These are phyloP conservation scores for Hedychridium roseum DNA, from an alignment of 2,888 invertebrate species.

Conservation along the genomic window DNA sequence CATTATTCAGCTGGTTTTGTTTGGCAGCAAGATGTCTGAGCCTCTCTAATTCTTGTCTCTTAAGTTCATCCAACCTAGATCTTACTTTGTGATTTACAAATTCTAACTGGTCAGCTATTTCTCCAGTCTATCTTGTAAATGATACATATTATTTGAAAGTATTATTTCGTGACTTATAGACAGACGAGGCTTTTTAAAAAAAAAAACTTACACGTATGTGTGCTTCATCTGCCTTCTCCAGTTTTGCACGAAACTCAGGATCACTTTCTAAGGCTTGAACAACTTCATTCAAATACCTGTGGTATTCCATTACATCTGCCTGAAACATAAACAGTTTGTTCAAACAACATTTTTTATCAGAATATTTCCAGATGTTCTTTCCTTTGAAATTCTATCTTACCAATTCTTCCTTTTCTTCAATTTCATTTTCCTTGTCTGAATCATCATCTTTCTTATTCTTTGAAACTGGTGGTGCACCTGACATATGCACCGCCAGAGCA, in stretches of 20 bases:
- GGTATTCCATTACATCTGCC: slow-evolving; percentile 74
- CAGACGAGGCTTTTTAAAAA: neutral
- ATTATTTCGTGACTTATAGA: neutral
- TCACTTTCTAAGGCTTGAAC: slow-evolving; percentile 90
- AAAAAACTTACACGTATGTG: slow-evolving; percentile 79
- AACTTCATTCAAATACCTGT: slow-evolving; percentile 88
- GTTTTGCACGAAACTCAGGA: slow-evolving; percentile 79
- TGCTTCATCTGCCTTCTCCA: slow-evolving; percentile 82
- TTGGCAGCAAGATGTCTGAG: slow-evolving; percentile 77
- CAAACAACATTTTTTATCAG: no score
- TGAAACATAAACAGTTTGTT: slow-evolving; percentile 4
- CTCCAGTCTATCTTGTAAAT: slow-evolving; percentile 75
- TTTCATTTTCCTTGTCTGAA: slow-evolving; percentile 49
- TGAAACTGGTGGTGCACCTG: slow-evolving; percentile 65
- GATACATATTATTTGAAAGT: neutral
- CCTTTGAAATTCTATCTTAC: slow-evolving; percentile 9
- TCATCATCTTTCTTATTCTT: slow-evolving; percentile 53
- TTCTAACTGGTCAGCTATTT: slow-evolving; percentile 89
- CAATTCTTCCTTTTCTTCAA: slow-evolving; percentile 33
- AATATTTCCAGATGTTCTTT: neutral
- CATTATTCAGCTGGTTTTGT: slow-evolving; percentile 73
- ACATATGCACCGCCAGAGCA: slow-evolving; percentile 44
- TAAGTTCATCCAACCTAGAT: slow-evolving; percentile 89
- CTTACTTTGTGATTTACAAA: slow-evolving; percentile 89
- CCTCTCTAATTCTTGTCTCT: slow-evolving; percentile 85